Evolutionary conservation across 2,888 invertebrate genomes (phyloP), one percentile per base, ranked within the genome.

Genomic region (Cephus pulcher): DNA sequence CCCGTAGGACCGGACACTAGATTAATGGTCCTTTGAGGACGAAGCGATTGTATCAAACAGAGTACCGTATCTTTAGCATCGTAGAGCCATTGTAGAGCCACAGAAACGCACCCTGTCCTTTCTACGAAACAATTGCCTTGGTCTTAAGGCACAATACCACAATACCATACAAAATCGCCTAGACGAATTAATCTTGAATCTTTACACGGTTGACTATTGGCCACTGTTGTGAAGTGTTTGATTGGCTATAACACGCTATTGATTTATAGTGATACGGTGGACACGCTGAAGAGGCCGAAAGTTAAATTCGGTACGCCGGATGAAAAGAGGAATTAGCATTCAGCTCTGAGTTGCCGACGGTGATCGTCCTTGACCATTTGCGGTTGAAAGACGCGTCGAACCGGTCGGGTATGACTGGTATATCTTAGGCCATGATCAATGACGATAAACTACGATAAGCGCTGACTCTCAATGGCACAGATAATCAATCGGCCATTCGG

Each of bases 401-500:
- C 56, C 56, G 23, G 56, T 56, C 56, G 56, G 56, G 23, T 56
- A 56, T 56, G 23, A 56, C 56, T 56, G 56, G 23, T 56, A 23
- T 23, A 56, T 6, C 23, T 56, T 9, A 56, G 23, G 56, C 56
- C 56, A 56, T 9, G 56, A 56, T 56, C 23, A 56, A 56, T 56
- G 56, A 56, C 56, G 15, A 56, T 56, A 56, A 56, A 56, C 56
- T 56, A 23, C 9, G 56, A 56, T 56, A 56, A 56, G 56, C 56
- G 23, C 23, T 56, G 56, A 15, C 23, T 56, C 56, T 56, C 2
- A 56, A 56, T 76, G 76, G 80, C 82, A 84, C 82, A 79, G 81
- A 82, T 85, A 84, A 82, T 82, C 82, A 75, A 82, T 81, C 81
- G 81, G 80, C 87, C 85, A 85, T 84, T 85, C 81, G 82, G 81